Conservation (phyloP, 2,888 invertebrate species). For the Zelleria hepariella region DNA sequence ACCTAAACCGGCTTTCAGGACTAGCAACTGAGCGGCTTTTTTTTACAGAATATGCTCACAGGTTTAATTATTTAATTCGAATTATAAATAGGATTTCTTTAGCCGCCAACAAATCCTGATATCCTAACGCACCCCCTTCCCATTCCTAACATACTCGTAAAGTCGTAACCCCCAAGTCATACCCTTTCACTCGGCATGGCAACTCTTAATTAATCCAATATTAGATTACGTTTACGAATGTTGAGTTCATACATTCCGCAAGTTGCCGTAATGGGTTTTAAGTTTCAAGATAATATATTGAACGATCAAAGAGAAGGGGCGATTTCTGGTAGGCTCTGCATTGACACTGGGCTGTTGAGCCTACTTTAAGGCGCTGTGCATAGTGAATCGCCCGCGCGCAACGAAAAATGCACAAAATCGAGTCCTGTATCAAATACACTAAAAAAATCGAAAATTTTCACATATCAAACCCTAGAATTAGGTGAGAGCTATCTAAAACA, state of each 20-base stretch:
- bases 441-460: no score
- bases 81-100: no score
- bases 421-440: no score
- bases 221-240: neutral
- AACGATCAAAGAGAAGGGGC: slow-evolving; percentile 1
- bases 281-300: neutral
- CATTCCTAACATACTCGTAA: neutral
- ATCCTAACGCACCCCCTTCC: neutral
- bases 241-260: neutral
- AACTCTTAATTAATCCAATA: slow-evolving; percentile 2
- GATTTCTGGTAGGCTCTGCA: neutral
- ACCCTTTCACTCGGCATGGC: neutral
- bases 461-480: no score
- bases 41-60: no score
- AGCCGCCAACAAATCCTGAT: neutral
- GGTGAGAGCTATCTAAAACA: no score
- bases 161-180: neutral
- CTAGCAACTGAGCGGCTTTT: no score
- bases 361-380: no score
- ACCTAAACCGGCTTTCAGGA: no score
- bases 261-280: neutral
- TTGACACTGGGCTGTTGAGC: neutral
- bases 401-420: no score
- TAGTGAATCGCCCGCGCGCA: no score
- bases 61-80: no score